These are phyloP conservation scores for Aurelia sp. DNA, from an alignment of 30 jellyfish, hydroid and myxozoan species.

Conservation along the genomic window DNA sequence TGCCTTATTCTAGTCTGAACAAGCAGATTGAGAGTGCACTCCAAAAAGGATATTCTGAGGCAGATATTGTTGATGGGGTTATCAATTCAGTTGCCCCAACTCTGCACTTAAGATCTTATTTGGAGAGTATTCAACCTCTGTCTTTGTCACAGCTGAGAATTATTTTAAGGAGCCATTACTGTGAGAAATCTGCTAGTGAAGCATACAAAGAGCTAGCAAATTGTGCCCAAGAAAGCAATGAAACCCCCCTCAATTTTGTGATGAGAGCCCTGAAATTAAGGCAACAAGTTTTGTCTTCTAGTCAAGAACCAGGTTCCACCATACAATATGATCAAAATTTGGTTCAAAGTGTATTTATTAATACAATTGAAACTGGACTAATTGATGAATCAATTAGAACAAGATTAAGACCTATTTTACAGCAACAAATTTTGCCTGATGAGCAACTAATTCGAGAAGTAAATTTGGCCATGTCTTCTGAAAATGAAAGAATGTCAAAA, in stretches of 20 bases:
- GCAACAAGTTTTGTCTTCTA: background rate
- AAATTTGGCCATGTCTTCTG: slow-evolving; percentile 3
- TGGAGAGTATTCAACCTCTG: slow-evolving; percentile 31
- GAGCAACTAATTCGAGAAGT: slow-evolving; percentile 3
- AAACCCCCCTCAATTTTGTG: slow-evolving; percentile 14
- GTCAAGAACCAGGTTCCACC: slow-evolving; percentile 27
- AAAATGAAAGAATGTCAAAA: slow-evolving; percentile 15
- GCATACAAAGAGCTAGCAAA: slow-evolving; percentile 33
- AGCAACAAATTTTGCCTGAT: slow-evolving; percentile 7
- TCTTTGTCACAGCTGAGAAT: slow-evolving; percentile 23
- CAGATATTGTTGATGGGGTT: slow-evolving; percentile 62
- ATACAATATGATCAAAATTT: slow-evolving; percentile 2
- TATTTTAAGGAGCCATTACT: slow-evolving; percentile 42
- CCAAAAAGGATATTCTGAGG: slow-evolving; percentile 47
- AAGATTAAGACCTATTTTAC: slow-evolving; percentile 13
- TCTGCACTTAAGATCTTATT: slow-evolving; percentile 49
- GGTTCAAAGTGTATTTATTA: slow-evolving; percentile 24
- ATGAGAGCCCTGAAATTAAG: slow-evolving; percentile 26
- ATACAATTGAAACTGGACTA: slow-evolving; percentile 47
- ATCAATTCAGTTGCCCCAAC: slow-evolving; percentile 51
- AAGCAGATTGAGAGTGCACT: slow-evolving; percentile 54
- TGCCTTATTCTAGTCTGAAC: slow-evolving; percentile 31
- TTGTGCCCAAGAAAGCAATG: slow-evolving; percentile 34
- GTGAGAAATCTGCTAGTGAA: slow-evolving; percentile 51
- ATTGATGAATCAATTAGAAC: slow-evolving; percentile 32